Evolutionary conservation across 1,140 invertebrate genomes (phyloP).

Genomic region (Drosophila tropicalis): DNA sequence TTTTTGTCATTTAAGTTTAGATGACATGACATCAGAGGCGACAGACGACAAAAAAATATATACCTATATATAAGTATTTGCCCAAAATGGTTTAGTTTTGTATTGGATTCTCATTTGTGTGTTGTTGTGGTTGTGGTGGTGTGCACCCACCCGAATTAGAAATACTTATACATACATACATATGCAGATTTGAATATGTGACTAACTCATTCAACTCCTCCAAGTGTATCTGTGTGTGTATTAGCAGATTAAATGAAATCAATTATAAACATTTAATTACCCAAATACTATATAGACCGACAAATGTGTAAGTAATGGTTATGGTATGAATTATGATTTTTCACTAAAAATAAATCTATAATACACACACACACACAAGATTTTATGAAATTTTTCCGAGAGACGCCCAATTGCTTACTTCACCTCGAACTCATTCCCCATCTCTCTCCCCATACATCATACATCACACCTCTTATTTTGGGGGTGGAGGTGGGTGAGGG

Average conservation of each 20-base stretch:
- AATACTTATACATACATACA: constrained; percentile 1
- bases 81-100: constrained; percentile 2
- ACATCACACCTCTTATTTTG: background rate
- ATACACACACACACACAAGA: background rate
- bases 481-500: background rate
- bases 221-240: too few species aligned
- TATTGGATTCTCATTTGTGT: background rate
- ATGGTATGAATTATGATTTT: background rate
- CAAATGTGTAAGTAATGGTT: too few species aligned
- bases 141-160: constrained; percentile 7
- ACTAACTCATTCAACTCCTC: too few species aligned
- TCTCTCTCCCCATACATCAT: too few species aligned
- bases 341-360: background rate
- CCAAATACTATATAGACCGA: too few species aligned
- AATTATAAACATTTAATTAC: too few species aligned
- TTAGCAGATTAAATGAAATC: too few species aligned
- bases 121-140: background rate
- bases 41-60: background rate
- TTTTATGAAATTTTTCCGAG: background rate
- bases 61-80: background rate
- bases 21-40: background rate
- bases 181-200: background rate
- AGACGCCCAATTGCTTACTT: constrained; percentile 6
- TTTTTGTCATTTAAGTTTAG: too few species aligned
- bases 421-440: background rate